phyloP scores from a whole-genome alignment of 1,140 invertebrate species.

The Vollenhovia emeryi region DNA sequence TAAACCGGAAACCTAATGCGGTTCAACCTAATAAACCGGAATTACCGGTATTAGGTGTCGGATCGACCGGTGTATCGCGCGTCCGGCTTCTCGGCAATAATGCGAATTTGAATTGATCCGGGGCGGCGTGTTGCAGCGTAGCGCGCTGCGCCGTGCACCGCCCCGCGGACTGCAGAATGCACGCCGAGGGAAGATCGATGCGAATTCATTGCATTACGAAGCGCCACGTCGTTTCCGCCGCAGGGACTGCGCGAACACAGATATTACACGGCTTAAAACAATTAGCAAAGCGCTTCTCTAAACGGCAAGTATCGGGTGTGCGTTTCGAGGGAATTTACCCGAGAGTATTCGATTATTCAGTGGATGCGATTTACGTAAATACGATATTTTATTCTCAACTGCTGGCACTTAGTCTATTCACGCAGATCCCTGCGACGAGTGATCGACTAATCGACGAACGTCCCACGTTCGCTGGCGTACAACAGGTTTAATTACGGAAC shows the following conservation, averaged over 20 bases:
- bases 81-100: constrained; percentile 71
- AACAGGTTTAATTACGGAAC: background rate
- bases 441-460: background rate
- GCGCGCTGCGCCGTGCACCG: background rate
- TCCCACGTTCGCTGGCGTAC: background rate
- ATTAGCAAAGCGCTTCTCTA: constrained; percentile 16
- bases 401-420: background rate
- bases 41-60: constrained; percentile 77
- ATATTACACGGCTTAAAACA: constrained; percentile 45
- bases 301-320: background rate
- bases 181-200: constrained; percentile 47
- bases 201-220: constrained; percentile 45
- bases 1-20: constrained; percentile 77
- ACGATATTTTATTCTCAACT: background rate
- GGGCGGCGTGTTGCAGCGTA: constrained; percentile 25
- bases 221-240: constrained; percentile 19
- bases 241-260: constrained; percentile 30
- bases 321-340: background rate
- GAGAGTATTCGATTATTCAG: background rate
- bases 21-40: constrained; percentile 77
- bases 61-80: constrained; percentile 73
- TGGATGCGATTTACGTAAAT: background rate
- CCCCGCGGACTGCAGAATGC: constrained; percentile 15
- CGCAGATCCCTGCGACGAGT: background rate
- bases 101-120: constrained; percentile 76